These are phyloP conservation scores for Nesoenas mayeri DNA, from an alignment of 2,113 vertebrate species.

Conservation along the genomic window DNA sequence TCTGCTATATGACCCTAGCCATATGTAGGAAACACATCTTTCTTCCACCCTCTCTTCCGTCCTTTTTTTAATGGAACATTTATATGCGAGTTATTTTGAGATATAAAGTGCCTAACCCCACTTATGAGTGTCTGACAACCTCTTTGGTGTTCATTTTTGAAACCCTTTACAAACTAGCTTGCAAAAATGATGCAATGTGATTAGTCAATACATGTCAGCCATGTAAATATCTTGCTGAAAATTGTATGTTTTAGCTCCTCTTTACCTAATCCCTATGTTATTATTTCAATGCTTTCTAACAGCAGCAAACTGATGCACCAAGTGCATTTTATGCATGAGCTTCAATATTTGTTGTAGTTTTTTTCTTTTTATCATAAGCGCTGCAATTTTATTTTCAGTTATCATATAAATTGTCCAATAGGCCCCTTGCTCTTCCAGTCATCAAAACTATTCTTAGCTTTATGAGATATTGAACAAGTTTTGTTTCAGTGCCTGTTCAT, in stretches of 20 bases:
- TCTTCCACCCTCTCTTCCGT: accelerated
- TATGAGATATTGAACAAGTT: not conserved
- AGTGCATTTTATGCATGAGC: not conserved
- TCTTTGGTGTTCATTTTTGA: not conserved
- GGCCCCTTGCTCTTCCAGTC: not conserved
- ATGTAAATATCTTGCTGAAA: not conserved
- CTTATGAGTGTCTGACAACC: not conserved
- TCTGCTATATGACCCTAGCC: not conserved
- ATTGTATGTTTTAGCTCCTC: not conserved
- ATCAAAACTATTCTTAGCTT: not conserved
- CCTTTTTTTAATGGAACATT: not conserved
- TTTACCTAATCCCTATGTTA: not conserved
- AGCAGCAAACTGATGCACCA: not conserved
- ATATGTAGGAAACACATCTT: not conserved
- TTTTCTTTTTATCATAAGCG: not conserved
- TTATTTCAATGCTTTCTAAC: not conserved
- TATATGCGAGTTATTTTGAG: not conserved
- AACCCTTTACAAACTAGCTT: not conserved
- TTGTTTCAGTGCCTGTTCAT: not conserved
- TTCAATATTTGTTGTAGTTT: not conserved
- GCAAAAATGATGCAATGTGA: not conserved
- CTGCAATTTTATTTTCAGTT: not conserved
- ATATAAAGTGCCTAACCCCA: not conserved
- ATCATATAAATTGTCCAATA: not conserved
- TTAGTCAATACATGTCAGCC: not conserved